A percentile compares a stretch with the other conserved stretches of the same genome.
phyloP scores from a whole-genome alignment of 1,140 invertebrate species.

The Anastatus disparis region DNA sequence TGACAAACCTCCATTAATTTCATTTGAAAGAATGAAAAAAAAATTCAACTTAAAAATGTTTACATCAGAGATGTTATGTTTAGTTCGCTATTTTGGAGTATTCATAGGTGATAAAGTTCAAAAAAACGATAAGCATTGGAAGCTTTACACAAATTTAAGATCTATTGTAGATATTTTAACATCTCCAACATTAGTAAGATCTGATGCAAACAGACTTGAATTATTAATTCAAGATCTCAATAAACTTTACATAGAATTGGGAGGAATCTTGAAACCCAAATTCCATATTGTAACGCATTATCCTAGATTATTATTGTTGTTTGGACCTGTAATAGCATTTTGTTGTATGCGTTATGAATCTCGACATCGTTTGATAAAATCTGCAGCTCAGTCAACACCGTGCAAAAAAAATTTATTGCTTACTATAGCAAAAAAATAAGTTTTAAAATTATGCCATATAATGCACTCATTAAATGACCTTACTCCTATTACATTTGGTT shows the following conservation, averaged over 20 bases:
- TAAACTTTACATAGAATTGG: slow-evolving; percentile 8
- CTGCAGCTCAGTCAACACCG: not conserved
- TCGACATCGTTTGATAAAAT: slow-evolving; percentile 19
- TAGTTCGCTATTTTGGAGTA: slow-evolving; percentile 33
- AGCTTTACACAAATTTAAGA: slow-evolving; percentile 20
- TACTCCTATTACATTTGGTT: slow-evolving; percentile 4
- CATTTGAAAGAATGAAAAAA: not conserved
- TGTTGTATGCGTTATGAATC: slow-evolving; percentile 39
- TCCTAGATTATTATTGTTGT: not conserved
- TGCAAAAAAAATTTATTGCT: slow-evolving; percentile 20
- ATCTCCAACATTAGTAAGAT: slow-evolving; percentile 26
- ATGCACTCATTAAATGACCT: slow-evolving; percentile 13
- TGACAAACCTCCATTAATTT: not conserved
- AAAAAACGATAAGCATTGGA: slow-evolving; percentile 22
- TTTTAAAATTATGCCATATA: slow-evolving; percentile 17
- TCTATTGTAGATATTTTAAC: slow-evolving; percentile 36
- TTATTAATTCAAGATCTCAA: slow-evolving; percentile 16
- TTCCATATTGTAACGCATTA: slow-evolving; percentile 32
- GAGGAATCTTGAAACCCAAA: slow-evolving; percentile 25
- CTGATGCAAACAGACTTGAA: slow-evolving; percentile 14
- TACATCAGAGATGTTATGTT: slow-evolving; percentile 18
- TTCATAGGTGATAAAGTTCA: slow-evolving; percentile 33
- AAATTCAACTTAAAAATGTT: not conserved
- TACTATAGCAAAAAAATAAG: slow-evolving; percentile 29
- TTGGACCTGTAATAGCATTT: slow-evolving; percentile 20